Conservation (phyloP, 2,113 vertebrate genomes). For the Menidia beryllina region DNA sequence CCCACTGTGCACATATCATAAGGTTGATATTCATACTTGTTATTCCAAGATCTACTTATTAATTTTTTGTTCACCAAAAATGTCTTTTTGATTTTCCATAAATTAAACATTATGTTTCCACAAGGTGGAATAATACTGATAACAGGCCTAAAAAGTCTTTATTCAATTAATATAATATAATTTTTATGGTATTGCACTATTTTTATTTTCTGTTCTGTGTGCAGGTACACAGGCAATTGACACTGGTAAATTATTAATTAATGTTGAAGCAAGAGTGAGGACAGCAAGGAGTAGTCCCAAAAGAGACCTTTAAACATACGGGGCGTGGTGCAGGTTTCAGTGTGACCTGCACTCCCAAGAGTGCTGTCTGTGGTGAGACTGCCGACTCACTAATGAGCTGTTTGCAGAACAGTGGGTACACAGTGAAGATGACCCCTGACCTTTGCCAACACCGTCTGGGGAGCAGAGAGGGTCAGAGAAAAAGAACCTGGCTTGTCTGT, state of each 20-base stretch:
- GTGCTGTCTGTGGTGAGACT: constrained; percentile 71
- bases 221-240: constrained; percentile 77
- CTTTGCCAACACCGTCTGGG: constrained; percentile 75
- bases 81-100: background rate
- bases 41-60: constrained; percentile 8
- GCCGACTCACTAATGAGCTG: constrained; percentile 84
- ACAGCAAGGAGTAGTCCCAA: constrained; percentile 65
- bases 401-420: constrained; percentile 83
- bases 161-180: constrained; percentile 18
- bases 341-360: constrained; percentile 70
- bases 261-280: constrained; percentile 74
- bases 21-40: constrained; percentile 25
- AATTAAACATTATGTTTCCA: no score
- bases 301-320: constrained; percentile 79
- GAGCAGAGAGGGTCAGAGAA: constrained; percentile 59
- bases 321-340: constrained; percentile 75
- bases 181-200: constrained; percentile 19
- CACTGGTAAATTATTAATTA: constrained; percentile 86
- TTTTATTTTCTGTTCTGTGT: constrained; percentile 49
- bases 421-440: constrained; percentile 81
- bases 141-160: background rate
- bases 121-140: no score
- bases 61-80: background rate
- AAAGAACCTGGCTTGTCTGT: constrained; percentile 46
- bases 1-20: constrained; percentile 16